Evolutionary conservation across 2,888 invertebrate species (phyloP).

Genomic region (Mellilla xanthometata): DNA sequence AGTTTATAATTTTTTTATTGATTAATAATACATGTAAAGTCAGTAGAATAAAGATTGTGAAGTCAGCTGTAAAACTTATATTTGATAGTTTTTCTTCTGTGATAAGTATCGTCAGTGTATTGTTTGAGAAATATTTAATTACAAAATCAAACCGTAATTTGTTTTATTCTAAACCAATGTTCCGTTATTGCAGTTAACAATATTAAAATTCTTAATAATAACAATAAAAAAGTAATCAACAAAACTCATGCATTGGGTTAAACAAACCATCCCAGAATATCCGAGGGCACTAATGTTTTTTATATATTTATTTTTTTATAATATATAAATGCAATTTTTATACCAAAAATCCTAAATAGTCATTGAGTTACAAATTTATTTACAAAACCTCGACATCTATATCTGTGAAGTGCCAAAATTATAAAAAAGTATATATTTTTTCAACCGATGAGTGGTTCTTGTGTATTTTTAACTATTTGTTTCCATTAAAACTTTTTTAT

Average conservation of each 20-base stretch:
- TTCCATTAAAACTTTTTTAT: conserved; percentile 67
- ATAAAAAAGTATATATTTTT: conserved; percentile 45
- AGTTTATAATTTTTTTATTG: conserved; percentile 40
- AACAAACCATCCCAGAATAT: conserved; percentile 76
- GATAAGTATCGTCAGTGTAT: neutral
- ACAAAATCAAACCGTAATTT: conserved; percentile 30
- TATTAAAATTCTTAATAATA: conserved; percentile 80
- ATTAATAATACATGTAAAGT: conserved; percentile 4
- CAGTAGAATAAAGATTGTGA: neutral
- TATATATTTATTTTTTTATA: conserved; percentile 46
- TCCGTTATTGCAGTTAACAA: conserved; percentile 73
- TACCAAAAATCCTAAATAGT: conserved; percentile 67
- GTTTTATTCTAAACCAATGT: conserved; percentile 37
- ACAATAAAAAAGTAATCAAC: conserved; percentile 79
- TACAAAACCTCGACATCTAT: conserved; percentile 62
- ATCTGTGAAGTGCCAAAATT: conserved; percentile 47
- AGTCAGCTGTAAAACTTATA: conserved; percentile 23
- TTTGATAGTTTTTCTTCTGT: conserved; percentile 17
- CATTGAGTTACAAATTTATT: conserved; percentile 73
- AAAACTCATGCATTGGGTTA: conserved; percentile 66
- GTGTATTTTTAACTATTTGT: conserved; percentile 70
- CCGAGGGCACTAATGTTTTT: conserved; percentile 59
- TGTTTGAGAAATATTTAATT: too few species aligned
- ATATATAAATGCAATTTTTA: conserved; percentile 77
- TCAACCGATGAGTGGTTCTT: conserved; percentile 41